Evolutionary conservation across 1,140 invertebrate genomes (phyloP), one percentile per base, ranked within the genome.

Genomic region (Ceratosolen fusciceps): DNA sequence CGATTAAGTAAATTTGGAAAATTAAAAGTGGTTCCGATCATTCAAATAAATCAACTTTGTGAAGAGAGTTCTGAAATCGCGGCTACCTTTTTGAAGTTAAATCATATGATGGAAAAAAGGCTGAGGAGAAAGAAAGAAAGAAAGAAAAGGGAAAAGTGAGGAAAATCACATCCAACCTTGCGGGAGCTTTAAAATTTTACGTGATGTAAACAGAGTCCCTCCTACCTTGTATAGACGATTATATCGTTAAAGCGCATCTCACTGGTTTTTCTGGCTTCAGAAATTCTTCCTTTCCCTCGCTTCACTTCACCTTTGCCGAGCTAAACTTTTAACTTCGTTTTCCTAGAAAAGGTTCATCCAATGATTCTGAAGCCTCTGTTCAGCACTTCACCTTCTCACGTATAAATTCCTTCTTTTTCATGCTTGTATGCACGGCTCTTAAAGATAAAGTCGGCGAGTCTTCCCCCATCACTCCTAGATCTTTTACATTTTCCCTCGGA

Each of bases 381-480:
- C 43, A 24, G 31, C n/a, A 21, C 47, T 39, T 58, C 60, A 34
- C 9, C 56, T 67, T 68, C 29, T 34, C 31, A 24, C 60, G 16
- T 68, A 34, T 56, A 77, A 68, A 77, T 77, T 77, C 49, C 62
- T 39, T 21, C 29, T 70, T 70, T 58, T 34, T 21, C 34, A 54
- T 31, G 34, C 60, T 37, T 65, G 19, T 37, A n/a, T 31, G 31
- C 19, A 21, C 31, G 31, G 31, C 14, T 65, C 31, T 29, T 21
- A 29, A 10, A 68, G 49, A 58, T 70, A 77, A 70, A 77, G 65
- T 2, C 7, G 3, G 43, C 60, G 10, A 10, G 29, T 39, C 21
- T 10, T n/a, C 14, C 2, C 37, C 4, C 31, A n/a, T 37, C 31
- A 70, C n/a, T 58, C 14, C 16, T 47, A 19, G 47, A 49, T 47